Percentiles rank a stretch among this genome's conserved stretches.
These are phyloP conservation scores for Pycnomerus fuliginosus DNA, from an alignment of 2,888 invertebrate genomes.

Conservation along the genomic window DNA sequence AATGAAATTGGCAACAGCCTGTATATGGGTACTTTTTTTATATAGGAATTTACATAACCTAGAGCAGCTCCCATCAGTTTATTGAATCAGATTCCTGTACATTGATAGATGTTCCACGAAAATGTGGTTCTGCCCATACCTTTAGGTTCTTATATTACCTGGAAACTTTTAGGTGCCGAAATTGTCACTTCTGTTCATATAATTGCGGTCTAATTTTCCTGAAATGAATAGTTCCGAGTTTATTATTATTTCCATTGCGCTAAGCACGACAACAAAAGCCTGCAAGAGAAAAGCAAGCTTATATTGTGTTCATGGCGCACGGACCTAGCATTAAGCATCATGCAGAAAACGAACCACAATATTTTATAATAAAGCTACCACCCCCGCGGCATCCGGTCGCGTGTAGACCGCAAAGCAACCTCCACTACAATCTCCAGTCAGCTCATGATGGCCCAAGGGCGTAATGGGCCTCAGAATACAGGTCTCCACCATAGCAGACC, in stretches of 20 bases:
- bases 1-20: no score
- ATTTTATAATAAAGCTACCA: slow-evolving; percentile 50
- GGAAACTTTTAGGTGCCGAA: no score
- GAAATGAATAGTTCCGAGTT: no score
- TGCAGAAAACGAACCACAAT: slow-evolving; percentile 30
- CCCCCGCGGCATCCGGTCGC: slow-evolving; percentile 53
- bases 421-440: slow-evolving; percentile 42
- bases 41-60: no score
- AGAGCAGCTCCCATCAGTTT: no score
- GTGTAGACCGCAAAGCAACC: slow-evolving; percentile 43
- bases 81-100: no score
- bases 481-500: slow-evolving; percentile 45
- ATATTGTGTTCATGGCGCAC: slow-evolving; percentile 1
- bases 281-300: slow-evolving; percentile 10
- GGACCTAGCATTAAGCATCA: slow-evolving; percentile 11
- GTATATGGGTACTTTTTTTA: no score
- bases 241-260: slow-evolving; percentile 13
- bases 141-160: no score
- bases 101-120: no score
- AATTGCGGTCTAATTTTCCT: no score
- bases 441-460: slow-evolving; percentile 47
- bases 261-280: slow-evolving; percentile 8
- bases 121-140: no score
- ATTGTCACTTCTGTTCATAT: no score
- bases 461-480: slow-evolving; percentile 40